Evolutionary conservation across 2,888 invertebrate genomes (phyloP).

Genomic region (Sarcophaga rosellei): DNA sequence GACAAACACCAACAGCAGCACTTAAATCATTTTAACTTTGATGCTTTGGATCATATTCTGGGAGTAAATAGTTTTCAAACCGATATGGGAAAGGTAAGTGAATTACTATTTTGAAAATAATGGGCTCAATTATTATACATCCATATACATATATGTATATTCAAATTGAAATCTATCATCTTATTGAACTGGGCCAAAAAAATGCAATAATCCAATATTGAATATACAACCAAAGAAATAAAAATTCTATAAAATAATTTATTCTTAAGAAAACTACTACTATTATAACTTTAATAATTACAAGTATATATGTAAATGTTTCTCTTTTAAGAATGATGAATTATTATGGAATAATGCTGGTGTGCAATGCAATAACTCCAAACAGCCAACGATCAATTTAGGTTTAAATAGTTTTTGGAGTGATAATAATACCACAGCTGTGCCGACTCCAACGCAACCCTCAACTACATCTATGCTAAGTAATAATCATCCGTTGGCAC

Average conservation of each 20-base stretch:
- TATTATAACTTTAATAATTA: no score
- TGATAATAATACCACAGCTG: conserved; percentile 57
- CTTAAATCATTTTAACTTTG: conserved; percentile 67
- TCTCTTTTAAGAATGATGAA: conserved; percentile 66
- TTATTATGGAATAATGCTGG: conserved; percentile 73
- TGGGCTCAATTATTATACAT: no score
- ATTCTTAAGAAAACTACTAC: no score
- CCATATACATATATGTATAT: no score
- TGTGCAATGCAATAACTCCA: conserved; percentile 46
- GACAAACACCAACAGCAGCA: conserved; percentile 67
- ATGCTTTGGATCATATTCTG: conserved; percentile 68
- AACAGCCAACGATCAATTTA: conserved; percentile 67
- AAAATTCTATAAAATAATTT: no score
- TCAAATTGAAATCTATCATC: no score
- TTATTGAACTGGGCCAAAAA: no score
- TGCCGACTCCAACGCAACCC: conserved; percentile 43
- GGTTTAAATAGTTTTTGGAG: conserved; percentile 73
- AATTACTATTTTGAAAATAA: neutral
- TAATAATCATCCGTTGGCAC: conserved; percentile 44
- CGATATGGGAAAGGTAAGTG: conserved; percentile 70
- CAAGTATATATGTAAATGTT: neutral
- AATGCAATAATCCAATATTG: no score
- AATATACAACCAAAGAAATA: no score
- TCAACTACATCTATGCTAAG: conserved; percentile 36
- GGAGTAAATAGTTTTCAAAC: conserved; percentile 58